Percentiles rank a stretch among this genome's conserved stretches.
Evolutionary conservation across 2,888 invertebrate genomes (phyloP).

Genomic region (Megalurothrips usitatus): DNA sequence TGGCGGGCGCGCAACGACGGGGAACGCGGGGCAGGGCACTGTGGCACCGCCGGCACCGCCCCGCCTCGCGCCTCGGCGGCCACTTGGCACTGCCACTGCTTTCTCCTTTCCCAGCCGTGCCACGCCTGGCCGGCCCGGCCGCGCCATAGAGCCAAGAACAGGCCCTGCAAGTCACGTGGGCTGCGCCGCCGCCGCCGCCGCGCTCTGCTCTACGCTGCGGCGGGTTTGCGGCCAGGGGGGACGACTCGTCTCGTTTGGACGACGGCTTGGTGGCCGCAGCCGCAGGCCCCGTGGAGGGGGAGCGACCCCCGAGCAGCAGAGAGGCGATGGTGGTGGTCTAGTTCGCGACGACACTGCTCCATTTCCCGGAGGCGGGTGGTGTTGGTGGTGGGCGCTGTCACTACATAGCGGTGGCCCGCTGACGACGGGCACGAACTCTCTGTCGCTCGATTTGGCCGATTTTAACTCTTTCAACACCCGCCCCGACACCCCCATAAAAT

Average conservation of each 20-base stretch:
- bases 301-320: not conserved
- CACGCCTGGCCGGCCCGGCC: not conserved
- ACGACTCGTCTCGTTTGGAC: not conserved
- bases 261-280: not conserved
- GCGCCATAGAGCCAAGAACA: not conserved
- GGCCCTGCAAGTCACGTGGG: not conserved
- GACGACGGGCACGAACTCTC: too few species aligned
- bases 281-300: not conserved
- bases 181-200: too few species aligned
- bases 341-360: slow-evolving; percentile 4
- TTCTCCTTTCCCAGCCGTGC: not conserved
- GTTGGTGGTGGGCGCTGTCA: not conserved
- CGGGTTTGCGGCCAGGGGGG: not conserved
- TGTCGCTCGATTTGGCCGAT: too few species aligned
- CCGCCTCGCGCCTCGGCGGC: too few species aligned
- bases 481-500: not conserved
- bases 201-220: not conserved
- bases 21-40: too few species aligned
- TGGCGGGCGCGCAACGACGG: not conserved
- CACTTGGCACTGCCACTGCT: not conserved
- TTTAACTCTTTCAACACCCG: too few species aligned
- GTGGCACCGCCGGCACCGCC: too few species aligned
- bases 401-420: too few species aligned
- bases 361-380: not conserved
- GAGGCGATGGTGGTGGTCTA: not conserved